Evolutionary conservation across 2,888 invertebrate genomes (phyloP).

Genomic region (Nemotelus pantherinus): DNA sequence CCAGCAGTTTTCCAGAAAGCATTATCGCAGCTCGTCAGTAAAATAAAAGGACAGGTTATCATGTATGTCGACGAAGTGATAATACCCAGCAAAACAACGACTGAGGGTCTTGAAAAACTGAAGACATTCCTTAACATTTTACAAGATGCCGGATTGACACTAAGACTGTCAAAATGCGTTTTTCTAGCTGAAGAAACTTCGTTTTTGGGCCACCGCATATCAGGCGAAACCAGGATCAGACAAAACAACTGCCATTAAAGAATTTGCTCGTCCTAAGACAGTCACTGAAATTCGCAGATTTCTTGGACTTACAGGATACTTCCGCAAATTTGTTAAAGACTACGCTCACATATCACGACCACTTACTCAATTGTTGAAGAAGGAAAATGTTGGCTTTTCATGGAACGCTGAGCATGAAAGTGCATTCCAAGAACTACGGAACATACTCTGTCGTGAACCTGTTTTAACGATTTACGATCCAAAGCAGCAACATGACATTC

Average conservation of each 20-base stretch:
- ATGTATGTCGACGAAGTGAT: constrained; percentile 50
- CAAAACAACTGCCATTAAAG: constrained; percentile 10
- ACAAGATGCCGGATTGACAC: constrained; percentile 44
- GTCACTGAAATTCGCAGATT: not conserved
- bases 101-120: constrained; percentile 26
- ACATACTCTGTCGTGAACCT: too few species aligned
- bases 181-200: constrained; percentile 48
- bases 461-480: too few species aligned
- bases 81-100: constrained; percentile 46
- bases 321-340: constrained; percentile 24
- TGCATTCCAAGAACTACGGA: too few species aligned
- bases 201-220: constrained; percentile 48
- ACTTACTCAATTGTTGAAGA: too few species aligned
- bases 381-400: too few species aligned
- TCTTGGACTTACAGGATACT: constrained; percentile 30
- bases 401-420: too few species aligned
- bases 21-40: not conserved
- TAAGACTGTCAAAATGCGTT: constrained; percentile 49
- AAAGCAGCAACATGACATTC: too few species aligned
- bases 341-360: constrained; percentile 37
- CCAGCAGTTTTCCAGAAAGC: not conserved
- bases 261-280: not conserved
- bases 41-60: not conserved
- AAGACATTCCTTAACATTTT: constrained; percentile 46
- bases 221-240: constrained; percentile 42